Conservation (phyloP, 2,888 invertebrate genomes). For the Drosophila atroscutellata region DNA sequence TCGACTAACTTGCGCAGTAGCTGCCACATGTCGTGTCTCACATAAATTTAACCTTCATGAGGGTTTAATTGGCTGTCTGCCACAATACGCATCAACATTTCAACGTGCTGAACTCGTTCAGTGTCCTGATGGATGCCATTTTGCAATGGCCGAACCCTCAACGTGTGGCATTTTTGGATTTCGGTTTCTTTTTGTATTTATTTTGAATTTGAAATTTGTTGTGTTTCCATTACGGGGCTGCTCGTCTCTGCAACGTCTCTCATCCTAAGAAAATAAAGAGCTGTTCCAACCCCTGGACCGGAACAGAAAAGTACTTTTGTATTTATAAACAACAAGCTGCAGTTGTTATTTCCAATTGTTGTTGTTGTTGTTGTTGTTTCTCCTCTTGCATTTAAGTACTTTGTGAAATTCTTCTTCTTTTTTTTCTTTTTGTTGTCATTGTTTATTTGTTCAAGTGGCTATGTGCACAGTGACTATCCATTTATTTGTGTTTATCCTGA, state of each 20-base stretch:
- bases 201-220: constrained; percentile 71
- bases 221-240: constrained; percentile 70
- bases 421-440: constrained; percentile 60
- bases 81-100: constrained; percentile 57
- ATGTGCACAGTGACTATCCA: constrained; percentile 31
- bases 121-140: constrained; percentile 52
- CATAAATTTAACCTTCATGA: constrained; percentile 70
- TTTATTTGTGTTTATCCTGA: constrained; percentile 63
- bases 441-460: constrained; percentile 73
- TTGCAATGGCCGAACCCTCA: constrained; percentile 36
- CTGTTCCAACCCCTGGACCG: constrained; percentile 56
- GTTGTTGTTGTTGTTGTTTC: constrained; percentile 47
- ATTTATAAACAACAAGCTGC: constrained; percentile 67
- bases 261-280: constrained; percentile 64
- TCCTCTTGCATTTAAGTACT: constrained; percentile 69
- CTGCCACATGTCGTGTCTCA: constrained; percentile 66
- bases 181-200: constrained; percentile 60
- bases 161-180: constrained; percentile 54
- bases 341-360: constrained; percentile 49
- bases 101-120: constrained; percentile 50
- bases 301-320: constrained; percentile 43
- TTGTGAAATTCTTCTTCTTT: constrained; percentile 59
- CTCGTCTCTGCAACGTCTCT: constrained; percentile 10
- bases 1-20: constrained; percentile 29
- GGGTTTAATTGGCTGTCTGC: constrained; percentile 74